These are phyloP conservation scores for Otus scops DNA, from an alignment of 2,797 vertebrate species.

Conservation along the genomic window DNA sequence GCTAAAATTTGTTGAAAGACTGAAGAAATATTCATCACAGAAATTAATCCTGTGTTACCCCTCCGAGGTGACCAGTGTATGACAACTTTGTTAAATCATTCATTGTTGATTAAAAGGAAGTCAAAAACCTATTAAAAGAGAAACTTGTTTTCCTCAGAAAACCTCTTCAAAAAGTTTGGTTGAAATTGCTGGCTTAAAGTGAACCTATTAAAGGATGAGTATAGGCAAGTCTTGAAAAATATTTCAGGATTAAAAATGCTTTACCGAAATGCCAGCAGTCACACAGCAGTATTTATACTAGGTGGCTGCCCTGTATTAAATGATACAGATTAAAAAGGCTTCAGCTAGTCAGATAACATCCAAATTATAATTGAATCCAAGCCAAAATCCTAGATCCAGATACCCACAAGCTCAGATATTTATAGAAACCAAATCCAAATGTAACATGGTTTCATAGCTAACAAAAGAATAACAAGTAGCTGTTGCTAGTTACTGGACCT, in stretches of 20 bases:
- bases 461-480: conserved; percentile 38
- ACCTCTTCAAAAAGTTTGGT: not conserved
- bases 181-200: not conserved
- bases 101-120: not conserved
- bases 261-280: not conserved
- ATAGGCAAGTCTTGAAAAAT: not conserved
- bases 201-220: not conserved
- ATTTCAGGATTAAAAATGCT: not conserved
- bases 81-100: not conserved
- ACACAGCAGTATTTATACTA: not conserved
- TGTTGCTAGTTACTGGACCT: conserved; percentile 13
- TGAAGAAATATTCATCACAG: not conserved
- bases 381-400: conserved; percentile 6
- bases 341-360: conserved; percentile 9
- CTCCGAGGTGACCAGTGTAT: not conserved
- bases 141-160: not conserved
- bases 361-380: not conserved
- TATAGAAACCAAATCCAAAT: conserved; percentile 34
- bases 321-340: not conserved
- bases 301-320: not conserved
- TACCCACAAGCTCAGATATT: conserved; percentile 6
- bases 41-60: not conserved
- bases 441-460: not conserved
- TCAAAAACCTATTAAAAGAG: not conserved
- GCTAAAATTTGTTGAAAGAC: not conserved